Conservation (phyloP, 2,113 vertebrate species). For the Procavia capensis region DNA sequence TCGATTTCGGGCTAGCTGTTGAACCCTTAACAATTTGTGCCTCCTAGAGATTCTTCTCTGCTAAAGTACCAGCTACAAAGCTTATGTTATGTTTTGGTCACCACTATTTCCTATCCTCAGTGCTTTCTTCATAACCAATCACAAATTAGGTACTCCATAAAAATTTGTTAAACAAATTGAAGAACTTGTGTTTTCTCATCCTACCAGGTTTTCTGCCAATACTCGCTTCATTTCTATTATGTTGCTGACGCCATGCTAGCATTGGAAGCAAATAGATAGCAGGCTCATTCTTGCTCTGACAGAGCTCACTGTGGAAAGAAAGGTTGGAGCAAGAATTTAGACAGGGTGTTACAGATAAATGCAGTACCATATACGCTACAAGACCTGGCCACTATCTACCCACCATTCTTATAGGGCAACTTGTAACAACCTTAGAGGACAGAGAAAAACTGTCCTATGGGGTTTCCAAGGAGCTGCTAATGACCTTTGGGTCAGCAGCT, state of each 20-base stretch:
- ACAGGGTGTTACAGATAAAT: neutral
- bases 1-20: neutral
- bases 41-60: neutral
- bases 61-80: too few relatives aligned
- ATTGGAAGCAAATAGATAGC: neutral
- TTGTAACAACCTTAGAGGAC: too few relatives aligned
- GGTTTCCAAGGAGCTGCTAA: too few relatives aligned
- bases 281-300: neutral
- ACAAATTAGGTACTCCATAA: neutral
- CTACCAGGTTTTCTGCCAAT: neutral
- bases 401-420: too few relatives aligned
- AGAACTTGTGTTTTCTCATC: neutral
- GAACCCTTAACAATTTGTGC: neutral
- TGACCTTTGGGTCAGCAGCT: too few relatives aligned
- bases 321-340: neutral
- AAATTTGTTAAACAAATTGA: neutral
- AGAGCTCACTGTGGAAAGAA: neutral
- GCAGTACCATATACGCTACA: neutral
- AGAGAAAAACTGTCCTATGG: too few relatives aligned
- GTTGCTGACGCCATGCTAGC: neutral
- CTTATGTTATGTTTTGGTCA: neutral
- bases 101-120: neutral
- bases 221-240: neutral
- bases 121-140: neutral
- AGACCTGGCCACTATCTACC: neutral